Percentiles rank a stretch among this genome's conserved stretches.
These are phyloP conservation scores for Drosophila gaucha DNA, from an alignment of 2,888 invertebrate species.

Conservation along the genomic window DNA sequence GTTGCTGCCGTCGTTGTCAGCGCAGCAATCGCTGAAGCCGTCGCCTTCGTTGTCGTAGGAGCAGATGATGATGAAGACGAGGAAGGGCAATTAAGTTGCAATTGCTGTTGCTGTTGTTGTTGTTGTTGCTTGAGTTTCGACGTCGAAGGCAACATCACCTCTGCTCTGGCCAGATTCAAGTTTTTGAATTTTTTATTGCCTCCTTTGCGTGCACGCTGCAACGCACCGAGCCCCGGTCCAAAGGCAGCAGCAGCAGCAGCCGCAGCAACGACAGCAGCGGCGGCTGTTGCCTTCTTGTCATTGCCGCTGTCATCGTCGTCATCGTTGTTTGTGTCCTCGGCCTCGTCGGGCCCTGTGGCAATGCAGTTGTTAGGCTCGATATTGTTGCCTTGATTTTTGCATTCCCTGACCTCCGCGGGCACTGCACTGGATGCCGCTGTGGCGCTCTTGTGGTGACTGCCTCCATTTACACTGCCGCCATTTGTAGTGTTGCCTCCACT, in stretches of 20 bases:
- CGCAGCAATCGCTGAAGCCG: conserved; percentile 14
- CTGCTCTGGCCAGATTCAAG: conserved; percentile 80
- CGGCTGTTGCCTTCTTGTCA: conserved; percentile 49
- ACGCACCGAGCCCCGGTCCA: conserved; percentile 40
- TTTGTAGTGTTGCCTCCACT: conserved; percentile 44
- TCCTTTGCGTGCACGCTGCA: conserved; percentile 70
- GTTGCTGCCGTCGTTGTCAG: conserved; percentile 30
- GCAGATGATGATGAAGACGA: conserved; percentile 36
- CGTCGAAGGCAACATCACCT: conserved; percentile 82
- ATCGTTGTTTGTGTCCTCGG: conserved; percentile 51
- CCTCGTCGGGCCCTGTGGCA: conserved; percentile 21
- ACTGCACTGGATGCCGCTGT: conserved; percentile 20
- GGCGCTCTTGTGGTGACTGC: conserved; percentile 54
- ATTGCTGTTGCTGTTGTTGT: conserved; percentile 62
- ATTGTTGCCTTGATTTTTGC: conserved; percentile 49
- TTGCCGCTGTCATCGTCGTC: conserved; percentile 63
- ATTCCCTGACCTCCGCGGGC: conserved; percentile 39
- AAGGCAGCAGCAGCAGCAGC: conserved; percentile 23
- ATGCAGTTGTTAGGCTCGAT: conserved; percentile 21
- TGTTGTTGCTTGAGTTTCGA: conserved; percentile 74
- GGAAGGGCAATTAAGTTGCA: conserved; percentile 74
- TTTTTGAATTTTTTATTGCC: conserved; percentile 82
- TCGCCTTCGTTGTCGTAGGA: conserved; percentile 38
- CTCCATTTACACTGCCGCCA: conserved; percentile 50
- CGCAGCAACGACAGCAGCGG: conserved; percentile 13